Conservation (phyloP, 1,140 invertebrate species). For the Carposina sasakii region DNA sequence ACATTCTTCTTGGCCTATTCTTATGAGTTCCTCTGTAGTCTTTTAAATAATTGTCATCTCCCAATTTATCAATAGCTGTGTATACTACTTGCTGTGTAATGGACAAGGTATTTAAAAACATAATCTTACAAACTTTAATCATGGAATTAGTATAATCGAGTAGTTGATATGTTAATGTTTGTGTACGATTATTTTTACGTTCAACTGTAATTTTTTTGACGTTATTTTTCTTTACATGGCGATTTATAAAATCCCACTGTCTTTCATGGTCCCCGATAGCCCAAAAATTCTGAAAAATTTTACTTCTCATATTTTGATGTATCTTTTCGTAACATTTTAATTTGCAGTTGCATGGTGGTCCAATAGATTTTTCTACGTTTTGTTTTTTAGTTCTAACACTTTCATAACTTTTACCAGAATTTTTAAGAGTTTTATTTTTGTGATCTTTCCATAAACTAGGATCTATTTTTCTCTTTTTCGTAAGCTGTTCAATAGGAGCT, state of each 20-base stretch:
- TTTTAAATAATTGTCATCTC: slow-evolving; percentile 14
- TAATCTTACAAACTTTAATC: slow-evolving; percentile 19
- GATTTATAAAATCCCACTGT: slow-evolving; percentile 22
- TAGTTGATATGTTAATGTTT: slow-evolving; percentile 22
- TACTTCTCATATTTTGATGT: not conserved
- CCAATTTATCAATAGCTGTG: slow-evolving; percentile 23
- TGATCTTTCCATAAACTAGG: slow-evolving; percentile 13
- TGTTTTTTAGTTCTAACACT: slow-evolving; percentile 15
- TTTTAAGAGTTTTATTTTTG: slow-evolving; percentile 21
- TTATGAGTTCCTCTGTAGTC: slow-evolving; percentile 22
- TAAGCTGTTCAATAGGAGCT: no score
- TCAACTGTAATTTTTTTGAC: slow-evolving; percentile 24
- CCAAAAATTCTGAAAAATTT: slow-evolving; percentile 22
- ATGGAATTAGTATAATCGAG: not conserved
- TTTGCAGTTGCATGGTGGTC: slow-evolving; percentile 21
- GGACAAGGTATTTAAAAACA: slow-evolving; percentile 23
- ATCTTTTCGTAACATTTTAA: slow-evolving; percentile 18
- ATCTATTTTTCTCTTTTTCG: slow-evolving; percentile 17
- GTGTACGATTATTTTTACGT: slow-evolving; percentile 25
- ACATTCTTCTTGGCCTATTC: slow-evolving; percentile 24
- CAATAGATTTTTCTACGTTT: slow-evolving; percentile 15
- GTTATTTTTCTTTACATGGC: slow-evolving; percentile 12
- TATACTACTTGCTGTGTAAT: slow-evolving; percentile 20
- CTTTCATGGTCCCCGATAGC: slow-evolving; percentile 12
- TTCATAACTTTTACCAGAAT: slow-evolving; percentile 19